Base-by-base conservation (phyloP, 1,140 invertebrate genomes). In the Bombus pyrosoma region DNA sequence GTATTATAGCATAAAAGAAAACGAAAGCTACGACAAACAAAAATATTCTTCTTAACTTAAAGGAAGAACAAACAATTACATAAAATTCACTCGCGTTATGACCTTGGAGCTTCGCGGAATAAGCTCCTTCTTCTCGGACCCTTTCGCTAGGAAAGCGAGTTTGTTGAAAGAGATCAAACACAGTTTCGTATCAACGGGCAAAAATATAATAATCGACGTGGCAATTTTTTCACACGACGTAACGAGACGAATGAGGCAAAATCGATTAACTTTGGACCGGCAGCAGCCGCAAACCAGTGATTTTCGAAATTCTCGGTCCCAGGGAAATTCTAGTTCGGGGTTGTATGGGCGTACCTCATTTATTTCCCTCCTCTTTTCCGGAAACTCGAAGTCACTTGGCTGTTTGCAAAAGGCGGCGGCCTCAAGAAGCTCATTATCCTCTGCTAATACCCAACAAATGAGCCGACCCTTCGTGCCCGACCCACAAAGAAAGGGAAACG, bases 371-470 rank as follows among this genome's bases (percentile, higher is more conserved):
- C 75, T 66, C 37, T 83, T 86, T 90, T 76, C 75, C 78, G 89
- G 76, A 78, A 90, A 87, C 43, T 89, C 71, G 79, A 39, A 90
- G 75, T 73, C 78, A 66, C 83, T 86, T 83, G 73, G 82, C 64
- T 69, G 80, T 87, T 85, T 77, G 89, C 88, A 87, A 92, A 92
- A 85, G 91, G 89, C 90, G 89, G 89, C 88, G 69, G 83, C 28
- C 57, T 83, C 85, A 84, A 87, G 91, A 89, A 93, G 86, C 90
- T 93, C 90, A 92, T 94, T 93, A 94, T 92, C 90, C 91, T 92
- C 87, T 68, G 88, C 90, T 93, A 93, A 93, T 94, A 92, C 86
- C 87, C 89, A 91, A 91, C 88, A 92, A 93, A 93, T 92, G 90
- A 93, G 89, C 76, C 89, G 91, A 83, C 85, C 68, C 74, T 72